Base-by-base conservation (phyloP, 1,140 invertebrate species). In the Penaeus indicus region DNA sequence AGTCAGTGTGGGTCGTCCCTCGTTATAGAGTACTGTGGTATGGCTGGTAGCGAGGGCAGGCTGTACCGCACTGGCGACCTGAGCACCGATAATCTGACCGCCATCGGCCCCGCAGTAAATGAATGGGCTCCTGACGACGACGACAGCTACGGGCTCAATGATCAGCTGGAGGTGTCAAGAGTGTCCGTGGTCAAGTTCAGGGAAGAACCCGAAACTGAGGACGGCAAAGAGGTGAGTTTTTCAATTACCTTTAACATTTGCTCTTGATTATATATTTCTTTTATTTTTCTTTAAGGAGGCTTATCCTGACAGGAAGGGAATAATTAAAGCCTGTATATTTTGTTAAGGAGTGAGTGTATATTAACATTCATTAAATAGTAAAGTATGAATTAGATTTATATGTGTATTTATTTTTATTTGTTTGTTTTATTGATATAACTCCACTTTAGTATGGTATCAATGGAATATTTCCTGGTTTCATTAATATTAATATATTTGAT, bases 161-260 rank as follows among this genome's bases (percentile, higher is more conserved):
- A 96, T 93, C 96, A 96, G 91, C 94, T 95, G 89, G 96, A 97
- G 92, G 95, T 95, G 3, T 96, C 96, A 3, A 94, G 97, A 84
- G 96, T 96, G 13, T 96, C 97, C 92, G 96, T 96, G 8, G 97
- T 98, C 90, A 98, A 97, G 93, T 98, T 98, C 93, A 96, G 95
- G 60, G 97, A 97, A 92, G 93, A 93, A 8, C 78, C 89, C 22
- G 90, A 91, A 38, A 75, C 80, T 0, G 90, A 91, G 54, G 88
- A 88, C 16, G 85, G 88, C 54, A 89, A 89, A 64, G 90, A 91
- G 90, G 90, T 91, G 81, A 89, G 90, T 84, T 42, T 67, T 16
- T 38, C 42, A 32, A 54, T 32, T 54, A 21, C 27, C 54, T 42
- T 27, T 21, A 7, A 25, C 21, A 42, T 22, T 62, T 81, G 42